Evolutionary conservation across 2,888 invertebrate species (phyloP).

Genomic region (Podotricha telesiphe): DNA sequence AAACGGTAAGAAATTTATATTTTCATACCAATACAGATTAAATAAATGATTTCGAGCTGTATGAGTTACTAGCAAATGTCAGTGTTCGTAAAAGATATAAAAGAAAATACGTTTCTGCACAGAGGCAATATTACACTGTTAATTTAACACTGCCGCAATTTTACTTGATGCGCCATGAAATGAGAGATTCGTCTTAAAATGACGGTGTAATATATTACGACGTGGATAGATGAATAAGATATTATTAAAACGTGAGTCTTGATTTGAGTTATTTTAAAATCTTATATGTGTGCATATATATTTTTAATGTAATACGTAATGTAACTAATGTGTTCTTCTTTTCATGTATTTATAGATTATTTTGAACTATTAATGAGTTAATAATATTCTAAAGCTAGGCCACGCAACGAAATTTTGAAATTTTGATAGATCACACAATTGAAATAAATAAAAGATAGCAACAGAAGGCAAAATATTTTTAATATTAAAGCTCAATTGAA

Average conservation of each 20-base stretch:
- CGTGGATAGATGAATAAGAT: constrained; percentile 33
- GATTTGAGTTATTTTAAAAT: neutral
- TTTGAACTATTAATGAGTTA: too few species aligned
- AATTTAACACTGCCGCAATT: constrained; percentile 42
- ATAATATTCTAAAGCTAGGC: too few species aligned
- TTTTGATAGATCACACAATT: too few species aligned
- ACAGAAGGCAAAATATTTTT: too few species aligned
- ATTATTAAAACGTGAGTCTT: constrained; percentile 18
- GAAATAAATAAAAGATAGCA: too few species aligned
- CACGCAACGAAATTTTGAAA: too few species aligned
- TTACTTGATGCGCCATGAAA: constrained; percentile 49
- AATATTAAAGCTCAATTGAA: too few species aligned
- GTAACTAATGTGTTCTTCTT: too few species aligned
- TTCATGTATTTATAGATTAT: too few species aligned
- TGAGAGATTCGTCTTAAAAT: constrained; percentile 41
- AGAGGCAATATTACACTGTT: constrained; percentile 43
- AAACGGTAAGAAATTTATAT: neutral
- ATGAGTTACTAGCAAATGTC: constrained; percentile 10
- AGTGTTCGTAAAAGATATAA: constrained; percentile 23
- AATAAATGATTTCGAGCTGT: constrained; percentile 12
- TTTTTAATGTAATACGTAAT: too few species aligned
- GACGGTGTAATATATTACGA: constrained; percentile 39
- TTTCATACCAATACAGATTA: constrained; percentile 6
- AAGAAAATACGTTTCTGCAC: constrained; percentile 31
- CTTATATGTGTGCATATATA: neutral